A percentile compares a stretch with the other conserved stretches of the same genome.
Conservation (phyloP, 2,113 vertebrate genomes). For the Mobula hypostoma region DNA sequence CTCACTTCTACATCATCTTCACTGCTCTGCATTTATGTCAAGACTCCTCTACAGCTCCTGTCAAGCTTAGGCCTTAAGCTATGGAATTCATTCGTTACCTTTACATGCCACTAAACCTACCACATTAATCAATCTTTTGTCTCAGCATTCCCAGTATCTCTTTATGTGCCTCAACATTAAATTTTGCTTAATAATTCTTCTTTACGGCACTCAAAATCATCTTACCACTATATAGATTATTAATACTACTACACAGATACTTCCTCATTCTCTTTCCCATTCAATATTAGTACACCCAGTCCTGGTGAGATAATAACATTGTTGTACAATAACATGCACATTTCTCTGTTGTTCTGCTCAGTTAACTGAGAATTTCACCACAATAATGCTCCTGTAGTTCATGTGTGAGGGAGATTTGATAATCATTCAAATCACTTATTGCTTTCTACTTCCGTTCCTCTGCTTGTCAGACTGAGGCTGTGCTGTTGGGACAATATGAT, state of each 20-base stretch:
- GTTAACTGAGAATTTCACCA: neutral
- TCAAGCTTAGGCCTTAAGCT: neutral
- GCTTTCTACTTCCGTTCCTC: neutral
- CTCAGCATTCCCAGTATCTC: neutral
- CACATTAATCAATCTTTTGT: neutral
- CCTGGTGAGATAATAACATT: neutral
- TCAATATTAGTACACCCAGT: neutral
- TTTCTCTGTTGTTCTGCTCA: neutral
- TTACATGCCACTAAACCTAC: neutral
- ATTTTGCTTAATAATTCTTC: too few species aligned
- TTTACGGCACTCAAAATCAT: too few species aligned
- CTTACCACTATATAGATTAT: too few species aligned
- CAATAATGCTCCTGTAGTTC: neutral
- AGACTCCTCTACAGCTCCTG: too few species aligned
- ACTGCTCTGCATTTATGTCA: too few species aligned
- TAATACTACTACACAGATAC: neutral
- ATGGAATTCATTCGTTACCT: neutral
- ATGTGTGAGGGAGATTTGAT: neutral
- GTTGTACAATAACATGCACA: neutral
- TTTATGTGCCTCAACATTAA: too few species aligned
- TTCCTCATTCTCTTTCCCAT: neutral
- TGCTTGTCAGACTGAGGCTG: neutral
- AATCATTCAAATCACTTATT: neutral
- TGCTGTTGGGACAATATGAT: neutral
- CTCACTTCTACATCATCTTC: too few species aligned